Evolutionary conservation across 2,797 vertebrate genomes (phyloP), one percentile per base, ranked within the genome.

Genomic region (Rhabdophis nuchalis): DNA sequence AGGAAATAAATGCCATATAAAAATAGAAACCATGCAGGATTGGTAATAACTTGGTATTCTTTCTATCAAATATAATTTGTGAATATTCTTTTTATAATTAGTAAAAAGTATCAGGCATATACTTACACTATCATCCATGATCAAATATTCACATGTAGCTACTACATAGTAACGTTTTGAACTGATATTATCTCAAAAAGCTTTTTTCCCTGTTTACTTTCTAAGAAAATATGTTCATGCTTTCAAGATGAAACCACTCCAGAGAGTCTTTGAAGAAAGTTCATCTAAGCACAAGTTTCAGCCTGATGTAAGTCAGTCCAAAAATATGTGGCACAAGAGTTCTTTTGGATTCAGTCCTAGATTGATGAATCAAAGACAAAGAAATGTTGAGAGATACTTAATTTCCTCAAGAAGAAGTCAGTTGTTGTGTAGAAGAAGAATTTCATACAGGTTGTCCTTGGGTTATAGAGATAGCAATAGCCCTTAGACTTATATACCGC

Each of bases 211-310:
- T 94, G 61, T 56, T 93, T 95, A 88, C 96, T 32, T 93, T 89
- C 95, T 94, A 58, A 91, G 95, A 93, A 99, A 98, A 96, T 98
- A 98, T 54, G 97, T 98, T 95, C 98, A 98, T 93, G 96, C 97
- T 41, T 97, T 97, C 91, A 97, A 97, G 85, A 96, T 97, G 95
- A 96, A 94, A 36, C 93, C 95, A 23, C 93, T 97, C 72, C 97
- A 98, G 92, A 95, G 93, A 87, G 97, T 98, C 90, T 99, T 99
- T 97, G 98, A 99, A 95, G 98, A 99, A 91, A 96, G 98, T 87
- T 96, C 97, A 12, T 96, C 97, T 10, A 95, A 97, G 92, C 95
- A 98, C 93, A 96, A 85, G 0, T 96, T 96, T 61, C 91, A 95
- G 60, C 96, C 96, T 91, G 97, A 98, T 12, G 99, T 98, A 97